Evolutionary conservation across 2,113 vertebrate genomes (phyloP).

Genomic region (Pholis gunnellus): DNA sequence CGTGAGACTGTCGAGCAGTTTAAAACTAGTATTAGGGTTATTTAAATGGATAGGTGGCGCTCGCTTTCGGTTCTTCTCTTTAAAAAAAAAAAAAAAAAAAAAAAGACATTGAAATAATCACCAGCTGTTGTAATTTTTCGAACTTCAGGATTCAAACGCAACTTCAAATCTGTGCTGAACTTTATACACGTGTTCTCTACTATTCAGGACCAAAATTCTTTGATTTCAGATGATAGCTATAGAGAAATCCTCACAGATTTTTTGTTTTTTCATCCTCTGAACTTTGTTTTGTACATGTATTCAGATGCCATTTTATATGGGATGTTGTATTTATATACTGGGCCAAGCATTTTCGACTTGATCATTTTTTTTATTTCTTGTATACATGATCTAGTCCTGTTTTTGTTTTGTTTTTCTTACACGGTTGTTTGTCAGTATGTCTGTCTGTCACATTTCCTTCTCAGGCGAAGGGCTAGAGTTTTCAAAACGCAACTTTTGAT

Average conservation of each 20-base stretch:
- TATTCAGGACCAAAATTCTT: constrained; percentile 99
- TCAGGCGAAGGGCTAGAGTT: constrained; percentile 99
- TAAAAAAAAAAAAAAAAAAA: constrained; percentile 73
- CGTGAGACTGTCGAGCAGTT: constrained; percentile 98
- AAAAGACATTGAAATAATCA: constrained; percentile 80
- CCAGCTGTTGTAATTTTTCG: constrained; percentile 97
- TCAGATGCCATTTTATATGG: constrained; percentile 97
- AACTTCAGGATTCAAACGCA: constrained; percentile 98
- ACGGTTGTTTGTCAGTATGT: constrained; percentile 79
- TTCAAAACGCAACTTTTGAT: constrained; percentile 90
- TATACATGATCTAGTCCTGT: constrained; percentile 70
- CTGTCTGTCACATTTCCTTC: constrained; percentile 91
- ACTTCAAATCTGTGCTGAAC: constrained; percentile 99
- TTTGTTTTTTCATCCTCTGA: constrained; percentile 88
- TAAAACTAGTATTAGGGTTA: constrained; percentile 94
- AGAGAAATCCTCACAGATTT: constrained; percentile 89
- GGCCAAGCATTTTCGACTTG: constrained; percentile 94
- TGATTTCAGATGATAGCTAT: constrained; percentile 89
- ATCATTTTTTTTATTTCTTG: constrained; percentile 82
- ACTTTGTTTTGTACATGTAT: constrained; percentile 93
- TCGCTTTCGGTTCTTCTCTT: constrained; percentile 98
- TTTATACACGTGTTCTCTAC: constrained; percentile 86
- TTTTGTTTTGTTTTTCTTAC: constrained; percentile 84
- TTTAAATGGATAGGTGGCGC: constrained; percentile 97
- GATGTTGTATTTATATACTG: constrained; percentile 99